Conservation (phyloP, 92 coral and sea anemone genomes). For the Diadumene lineata region DNA sequence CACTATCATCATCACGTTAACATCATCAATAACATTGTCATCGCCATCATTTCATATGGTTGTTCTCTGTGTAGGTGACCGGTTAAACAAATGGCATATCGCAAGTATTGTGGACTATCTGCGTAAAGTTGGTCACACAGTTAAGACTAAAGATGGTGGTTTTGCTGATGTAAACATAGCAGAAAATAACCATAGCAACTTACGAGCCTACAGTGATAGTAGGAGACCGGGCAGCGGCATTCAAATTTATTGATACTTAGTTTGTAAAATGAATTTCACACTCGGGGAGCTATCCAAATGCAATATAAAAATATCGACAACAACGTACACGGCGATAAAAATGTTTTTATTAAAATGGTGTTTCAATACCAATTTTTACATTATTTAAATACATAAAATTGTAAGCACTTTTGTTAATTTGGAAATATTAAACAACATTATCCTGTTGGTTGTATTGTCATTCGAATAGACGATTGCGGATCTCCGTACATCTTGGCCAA, state of each 20-base stretch:
- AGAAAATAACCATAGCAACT: conserved; percentile 53
- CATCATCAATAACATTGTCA: neutral
- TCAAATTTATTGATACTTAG: neutral
- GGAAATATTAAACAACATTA: too few species aligned
- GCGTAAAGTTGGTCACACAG: conserved; percentile 60
- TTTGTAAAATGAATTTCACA: too few species aligned
- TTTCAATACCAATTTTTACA: too few species aligned
- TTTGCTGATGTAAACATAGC: conserved; percentile 75
- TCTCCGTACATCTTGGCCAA: too few species aligned
- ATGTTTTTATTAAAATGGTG: too few species aligned
- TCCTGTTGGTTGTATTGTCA: too few species aligned
- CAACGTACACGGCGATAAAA: too few species aligned
- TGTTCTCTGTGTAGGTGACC: conserved; percentile 45
- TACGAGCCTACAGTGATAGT: conserved; percentile 84
- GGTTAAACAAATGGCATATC: conserved; percentile 29
- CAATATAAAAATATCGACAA: too few species aligned
- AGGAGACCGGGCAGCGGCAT: conserved; percentile 42
- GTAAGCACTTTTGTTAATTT: too few species aligned
- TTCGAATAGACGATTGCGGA: too few species aligned
- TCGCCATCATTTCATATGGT: neutral
- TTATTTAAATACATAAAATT: too few species aligned
- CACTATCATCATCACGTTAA: neutral
- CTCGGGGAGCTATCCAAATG: too few species aligned
- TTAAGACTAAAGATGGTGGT: conserved; percentile 24
- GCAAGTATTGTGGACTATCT: conserved; percentile 38